Evolutionary conservation across 2,113 vertebrate species (phyloP), one percentile per base, ranked within the genome.

Genomic region (Oncorhynchus keta): DNA sequence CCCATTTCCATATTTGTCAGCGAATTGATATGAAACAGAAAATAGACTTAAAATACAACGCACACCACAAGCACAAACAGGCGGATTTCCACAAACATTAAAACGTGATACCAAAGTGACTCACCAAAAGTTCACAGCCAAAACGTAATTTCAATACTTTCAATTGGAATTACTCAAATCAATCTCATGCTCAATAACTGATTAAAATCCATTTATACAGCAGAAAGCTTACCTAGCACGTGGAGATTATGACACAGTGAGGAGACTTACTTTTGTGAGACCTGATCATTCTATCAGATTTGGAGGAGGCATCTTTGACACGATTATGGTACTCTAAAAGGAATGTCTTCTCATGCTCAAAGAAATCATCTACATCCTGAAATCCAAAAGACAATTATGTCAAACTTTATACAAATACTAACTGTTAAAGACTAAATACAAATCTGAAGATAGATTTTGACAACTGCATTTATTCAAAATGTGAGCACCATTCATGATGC

Each of bases 351-450:
- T 99, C 98, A 28, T 99, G 97, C 79, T 99, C 98, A 83, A 99
- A 99, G 92, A 99, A 99, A 86, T 99, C 98, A 82, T 99, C 98
- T 78, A 99, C 97, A 78, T 99, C 98, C 98, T 99, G 89, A 35
- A 81, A 77, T 74, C 76, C 72, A 90, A 86, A 78, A 11, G 22
- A 82, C 68, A 87, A 72, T 18, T 16, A 35, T 45, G 68, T 69
- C 32, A 39, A 35, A 14, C 4, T 22, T 51, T n/a, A 26, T 5
- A 49, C 6, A 49, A 5, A 5, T 39, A 61, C 18, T 3, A 22
- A 5, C 5, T n/a, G 8, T 45, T 45, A 45, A 45, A 45, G 2
- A 45, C 11, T 30, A 26, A 12, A 11, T 30, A 26, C 65, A 5
- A 28, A 16, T 28, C 28, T 30, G 65, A 30, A 30, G 67, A 39